Base-by-base conservation (phyloP, 2,113 vertebrate genomes). In the Stigmatopora nigra region DNA sequence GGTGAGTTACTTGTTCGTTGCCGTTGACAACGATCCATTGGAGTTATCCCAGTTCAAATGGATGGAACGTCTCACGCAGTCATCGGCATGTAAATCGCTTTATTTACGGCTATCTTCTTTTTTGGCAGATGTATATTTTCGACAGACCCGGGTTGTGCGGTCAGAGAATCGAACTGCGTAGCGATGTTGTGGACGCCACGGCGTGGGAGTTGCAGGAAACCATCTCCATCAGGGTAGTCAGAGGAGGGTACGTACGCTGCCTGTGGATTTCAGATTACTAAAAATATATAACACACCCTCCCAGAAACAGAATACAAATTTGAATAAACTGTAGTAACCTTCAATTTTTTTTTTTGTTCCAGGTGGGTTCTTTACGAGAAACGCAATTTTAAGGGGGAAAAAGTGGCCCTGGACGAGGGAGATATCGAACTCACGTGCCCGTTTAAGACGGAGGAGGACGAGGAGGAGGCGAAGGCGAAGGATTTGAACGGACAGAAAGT, bases 351-450 rank as follows among this genome's bases (percentile, higher is more conserved):
- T 58, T 4, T 73, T 4, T 22, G n/a, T 7, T 51, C 1, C n/a
- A 98, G 96, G 53, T 99, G 96, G 96, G 83, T 96, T 67, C 83
- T 96, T n/a, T 98, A 97, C 0, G 94, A 98, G 84, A 91, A 94
- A 71, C 93, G 94, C 0, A 81, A 89, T 71, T 99, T 93, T 25
- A 93, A 84, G 13, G 96, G 96, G 51, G 92, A 82, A 82, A 98
- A 95, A 81, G 78, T 94, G 1, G 91, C 93, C 48, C 80, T 99
- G 70, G 91, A 93, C 0, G 95, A 98, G 80, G 96, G 93, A 0
- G 93, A 97, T 25, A 76, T 89, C 2, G 94, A 97, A 78, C 87
- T 98, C 64, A 76, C 86, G 7, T 82, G 69, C 75, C 91, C 91
- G 0, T 91, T 91, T 56, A 20, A 17, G n/a, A 84, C 78, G 46